phyloP scores from a whole-genome alignment of 2,797 vertebrate species.

The Propithecus deckenii region DNA sequence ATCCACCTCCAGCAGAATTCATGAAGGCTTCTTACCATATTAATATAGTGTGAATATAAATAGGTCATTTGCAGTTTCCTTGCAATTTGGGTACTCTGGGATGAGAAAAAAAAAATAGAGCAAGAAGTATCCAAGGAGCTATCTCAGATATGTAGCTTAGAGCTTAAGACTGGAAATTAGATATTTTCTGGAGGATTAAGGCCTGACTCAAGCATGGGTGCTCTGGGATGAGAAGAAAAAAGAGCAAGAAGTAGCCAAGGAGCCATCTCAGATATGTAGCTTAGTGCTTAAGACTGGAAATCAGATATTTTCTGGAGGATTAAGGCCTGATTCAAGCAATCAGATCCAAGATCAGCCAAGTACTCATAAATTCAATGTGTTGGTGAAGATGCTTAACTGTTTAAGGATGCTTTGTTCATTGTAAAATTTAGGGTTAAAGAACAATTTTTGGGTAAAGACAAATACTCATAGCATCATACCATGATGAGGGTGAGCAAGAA shows the following conservation, averaged over 20 bases:
- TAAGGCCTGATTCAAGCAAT: not conserved
- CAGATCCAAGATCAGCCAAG: not conserved
- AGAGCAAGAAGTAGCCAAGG: not conserved
- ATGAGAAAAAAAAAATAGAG: not conserved
- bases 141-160: not conserved
- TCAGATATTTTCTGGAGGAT: not conserved
- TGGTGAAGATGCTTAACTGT: not conserved
- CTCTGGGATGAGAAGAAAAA: not conserved
- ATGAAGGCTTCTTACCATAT: not conserved
- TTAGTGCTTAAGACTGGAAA: not conserved
- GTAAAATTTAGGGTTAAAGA: not conserved
- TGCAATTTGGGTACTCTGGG: not conserved
- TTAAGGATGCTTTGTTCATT: not conserved
- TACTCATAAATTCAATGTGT: not conserved
- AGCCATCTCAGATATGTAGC: not conserved
- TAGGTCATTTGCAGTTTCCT: not conserved
- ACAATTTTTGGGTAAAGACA: not conserved
- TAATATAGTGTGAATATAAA: not conserved
- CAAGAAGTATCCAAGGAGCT: not conserved
- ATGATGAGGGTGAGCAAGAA: not conserved
- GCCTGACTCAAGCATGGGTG: not conserved
- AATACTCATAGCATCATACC: not conserved
- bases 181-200: not conserved
- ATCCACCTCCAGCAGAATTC: not conserved
- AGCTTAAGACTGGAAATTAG: not conserved